phyloP scores from a whole-genome alignment of 2,113 vertebrate species.

The Epinephelus cyanopodus region DNA sequence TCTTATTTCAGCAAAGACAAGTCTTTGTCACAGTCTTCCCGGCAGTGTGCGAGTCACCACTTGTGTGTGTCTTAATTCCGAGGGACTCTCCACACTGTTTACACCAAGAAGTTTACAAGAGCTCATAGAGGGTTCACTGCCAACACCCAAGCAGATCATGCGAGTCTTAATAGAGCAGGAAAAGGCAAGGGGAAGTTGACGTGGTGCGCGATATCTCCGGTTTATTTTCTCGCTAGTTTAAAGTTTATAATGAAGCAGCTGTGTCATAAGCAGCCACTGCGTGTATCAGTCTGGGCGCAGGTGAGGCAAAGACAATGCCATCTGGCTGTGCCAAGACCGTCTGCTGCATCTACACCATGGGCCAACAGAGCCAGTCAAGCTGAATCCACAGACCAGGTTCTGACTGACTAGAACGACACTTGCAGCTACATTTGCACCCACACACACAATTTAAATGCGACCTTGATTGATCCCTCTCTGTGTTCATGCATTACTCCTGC shows the following conservation, averaged over 20 bases:
- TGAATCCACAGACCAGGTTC: neutral
- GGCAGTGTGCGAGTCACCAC: constrained; percentile 13
- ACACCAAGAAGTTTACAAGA: constrained; percentile 63
- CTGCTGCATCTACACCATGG: neutral
- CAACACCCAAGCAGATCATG: constrained; percentile 69
- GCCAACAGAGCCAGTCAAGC: neutral
- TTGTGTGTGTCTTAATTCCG: constrained; percentile 30
- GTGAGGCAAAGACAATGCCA: constrained; percentile 45
- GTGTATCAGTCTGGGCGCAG: constrained; percentile 27
- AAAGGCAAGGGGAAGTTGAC: constrained; percentile 69
- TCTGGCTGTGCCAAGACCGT: constrained; percentile 15
- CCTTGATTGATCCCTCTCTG: neutral
- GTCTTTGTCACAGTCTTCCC: constrained; percentile 13
- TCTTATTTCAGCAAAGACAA: neutral
- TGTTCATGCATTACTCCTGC: neutral
- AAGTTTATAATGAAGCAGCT: constrained; percentile 61
- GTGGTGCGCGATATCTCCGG: constrained; percentile 66
- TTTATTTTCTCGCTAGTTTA: constrained; percentile 62
- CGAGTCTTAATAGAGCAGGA: constrained; percentile 68
- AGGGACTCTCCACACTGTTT: constrained; percentile 53
- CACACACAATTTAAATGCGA: neutral
- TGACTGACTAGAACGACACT: neutral
- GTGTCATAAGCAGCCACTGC: constrained; percentile 6
- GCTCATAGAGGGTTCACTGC: constrained; percentile 59
- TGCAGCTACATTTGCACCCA: neutral